Evolutionary conservation across 2,113 vertebrate genomes (phyloP), one percentile per base, ranked within the genome.

Genomic region (Hyaena hyaena): DNA sequence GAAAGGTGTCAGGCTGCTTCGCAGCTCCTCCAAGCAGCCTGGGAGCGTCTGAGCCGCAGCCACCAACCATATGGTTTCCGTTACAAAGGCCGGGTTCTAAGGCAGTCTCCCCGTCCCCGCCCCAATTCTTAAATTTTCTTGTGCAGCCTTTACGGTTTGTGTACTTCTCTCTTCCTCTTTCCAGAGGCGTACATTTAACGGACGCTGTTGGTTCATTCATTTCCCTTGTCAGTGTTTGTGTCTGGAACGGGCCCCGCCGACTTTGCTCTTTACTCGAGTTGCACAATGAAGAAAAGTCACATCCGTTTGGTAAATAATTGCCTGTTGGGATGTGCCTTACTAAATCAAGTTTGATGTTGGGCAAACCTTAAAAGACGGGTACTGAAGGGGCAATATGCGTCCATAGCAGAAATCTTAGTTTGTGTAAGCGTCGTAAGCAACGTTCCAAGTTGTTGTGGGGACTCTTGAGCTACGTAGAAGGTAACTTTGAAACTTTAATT

Each of bases 311-410:
- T 97, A 95, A 98, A 98, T 98, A 98, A 97, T 97, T 96, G 98
- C 98, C 98, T 98, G 98, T 98, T 98, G 98, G 97, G 97, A 82
- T 82, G 96, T 96, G 97, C 97, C 96, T 96, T 97, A 63, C 85
- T 79, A 95, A 97, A 96, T 96, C 55, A 17, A 69, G 43, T 53
- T 94, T 97, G 74, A 26, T 93, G 79, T n/a, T 76, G 93, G 55
- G 17, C 65, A 23, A 6, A 89, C 71, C 50, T 93, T 95, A 84
- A 50, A 63, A 81, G 45, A 71, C n/a, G 28, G 84, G 55, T 61
- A 74, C 39, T 50, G 19, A 68, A 33, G 23, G 73, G 85, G 23
- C 58, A 53, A 63, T 96, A 0, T 68, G 43, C 68, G 69, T 45
- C 76, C 82, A 74, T 48, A 90, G 61, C 95, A 77, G 93, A 97